Evolutionary conservation across 2,797 vertebrate genomes (phyloP).

Genomic region (Pipistrellus nathusii): DNA sequence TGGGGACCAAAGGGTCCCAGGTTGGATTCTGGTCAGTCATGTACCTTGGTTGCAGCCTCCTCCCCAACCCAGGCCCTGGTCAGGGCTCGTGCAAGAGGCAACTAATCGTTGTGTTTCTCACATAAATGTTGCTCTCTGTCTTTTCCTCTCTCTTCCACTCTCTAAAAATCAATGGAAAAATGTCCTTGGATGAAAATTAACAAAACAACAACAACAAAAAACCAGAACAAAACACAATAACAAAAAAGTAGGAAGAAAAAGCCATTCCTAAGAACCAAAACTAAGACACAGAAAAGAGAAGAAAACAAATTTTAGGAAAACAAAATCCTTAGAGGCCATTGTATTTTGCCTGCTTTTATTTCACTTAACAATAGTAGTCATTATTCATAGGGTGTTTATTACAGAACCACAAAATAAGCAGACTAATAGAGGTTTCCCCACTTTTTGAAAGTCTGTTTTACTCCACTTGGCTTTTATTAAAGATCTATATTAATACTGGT

Average conservation of each 20-base stretch:
- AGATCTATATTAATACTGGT: background rate
- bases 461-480: background rate
- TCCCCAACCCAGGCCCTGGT: no score
- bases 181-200: no score
- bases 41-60: no score
- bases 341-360: background rate
- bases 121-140: no score
- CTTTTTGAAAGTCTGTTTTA: background rate
- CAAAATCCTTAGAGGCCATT: background rate
- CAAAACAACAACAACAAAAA: no score
- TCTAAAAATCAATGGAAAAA: no score
- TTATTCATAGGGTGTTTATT: background rate
- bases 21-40: no score
- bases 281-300: background rate
- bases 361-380: background rate
- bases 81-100: no score
- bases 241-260: background rate
- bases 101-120: no score
- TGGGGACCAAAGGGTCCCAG: no score
- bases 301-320: constrained; percentile 6
- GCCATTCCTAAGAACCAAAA: background rate
- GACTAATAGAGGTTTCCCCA: background rate
- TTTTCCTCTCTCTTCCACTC: no score
- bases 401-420: constrained; percentile 12
- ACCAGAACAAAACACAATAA: no score